Evolutionary conservation across 2,113 vertebrate species (phyloP).

Genomic region (Triplophysa rosa): DNA sequence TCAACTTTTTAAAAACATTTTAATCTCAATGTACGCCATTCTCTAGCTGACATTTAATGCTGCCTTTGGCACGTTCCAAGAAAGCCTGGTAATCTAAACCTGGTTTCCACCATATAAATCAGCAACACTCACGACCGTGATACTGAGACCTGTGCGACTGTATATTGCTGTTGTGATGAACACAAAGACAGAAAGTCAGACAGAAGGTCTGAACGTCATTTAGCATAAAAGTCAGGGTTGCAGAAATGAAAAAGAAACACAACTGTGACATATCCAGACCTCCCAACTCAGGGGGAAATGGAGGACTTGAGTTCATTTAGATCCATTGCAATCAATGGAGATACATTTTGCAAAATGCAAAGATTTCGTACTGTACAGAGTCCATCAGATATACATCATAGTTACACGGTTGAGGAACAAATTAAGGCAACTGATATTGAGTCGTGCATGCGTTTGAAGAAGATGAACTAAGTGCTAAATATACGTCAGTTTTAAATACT

Average conservation of each 20-base stretch:
- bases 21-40: not conserved
- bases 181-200: conserved; percentile 30
- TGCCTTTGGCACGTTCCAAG: too few relatives aligned
- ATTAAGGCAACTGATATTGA: conserved; percentile 71
- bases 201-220: conserved; percentile 50
- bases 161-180: conserved; percentile 52
- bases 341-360: conserved; percentile 78
- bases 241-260: conserved; percentile 16
- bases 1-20: not conserved
- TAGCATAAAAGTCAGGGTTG: not conserved
- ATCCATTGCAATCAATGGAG: conserved; percentile 79
- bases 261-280: conserved; percentile 28
- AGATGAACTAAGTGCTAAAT: conserved; percentile 63
- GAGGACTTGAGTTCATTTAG: conserved; percentile 56
- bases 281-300: conserved; percentile 63
- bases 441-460: conserved; percentile 68
- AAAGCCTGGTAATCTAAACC: conserved; percentile 6
- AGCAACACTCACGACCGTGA: conserved; percentile 12
- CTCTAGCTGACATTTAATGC: not conserved
- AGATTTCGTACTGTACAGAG: conserved; percentile 62
- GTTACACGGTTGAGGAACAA: conserved; percentile 64
- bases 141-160: conserved; percentile 36
- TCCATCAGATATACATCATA: conserved; percentile 62
- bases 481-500: conserved; percentile 51
- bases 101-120: conserved; percentile 27